Base-by-base conservation (phyloP, 2,888 invertebrate genomes). In the Patella pellucida region DNA sequence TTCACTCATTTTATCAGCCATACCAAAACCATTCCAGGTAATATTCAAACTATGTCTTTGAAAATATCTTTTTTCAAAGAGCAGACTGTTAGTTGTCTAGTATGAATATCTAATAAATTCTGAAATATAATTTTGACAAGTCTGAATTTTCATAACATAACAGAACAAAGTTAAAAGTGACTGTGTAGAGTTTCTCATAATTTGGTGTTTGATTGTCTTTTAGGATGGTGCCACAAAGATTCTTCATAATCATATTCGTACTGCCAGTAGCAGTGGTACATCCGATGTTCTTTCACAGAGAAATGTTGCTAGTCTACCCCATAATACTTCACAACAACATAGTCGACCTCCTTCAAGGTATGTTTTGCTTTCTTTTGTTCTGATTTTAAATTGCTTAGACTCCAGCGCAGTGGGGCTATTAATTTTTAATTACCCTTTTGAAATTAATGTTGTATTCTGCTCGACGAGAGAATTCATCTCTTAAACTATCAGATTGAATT, bases 1-100 rank as follows among this genome's bases (percentile, higher is more conserved):
- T 91, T 96, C 96, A 62, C 94, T 95, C 89, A 92, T 97, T 82
- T 84, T 93, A 71, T 89, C 91, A 70, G 90, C 87, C 62, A 86
- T 93, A 69, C 92, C 92, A 3, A 92, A 91, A 85, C 84, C 89
- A 85, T 90, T 90, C 89, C 90, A 90, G 87, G 90, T 89, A 80
- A 78, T 83, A 71, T 14, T 51, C 19, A 31, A 1, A 14, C 51
- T 52, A 52, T 41, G 31, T 14, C 31, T n/a, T 27, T 23, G 12
- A 19, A 16, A 16, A 16, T 52, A 50, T 54, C 41, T 71, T 41
- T 9, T 41, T 41, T 7, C 41, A 7, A 1, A 41, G 0, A 9
- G 9, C 9, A 41, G 41, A 41, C 0, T 41, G 7, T 7, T 41
- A 41, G 41, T 41, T 41, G 5, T 31, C 31, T 31, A 31, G 31